Base-by-base conservation (phyloP, 2,113 vertebrate genomes). In the Clinocottus analis region DNA sequence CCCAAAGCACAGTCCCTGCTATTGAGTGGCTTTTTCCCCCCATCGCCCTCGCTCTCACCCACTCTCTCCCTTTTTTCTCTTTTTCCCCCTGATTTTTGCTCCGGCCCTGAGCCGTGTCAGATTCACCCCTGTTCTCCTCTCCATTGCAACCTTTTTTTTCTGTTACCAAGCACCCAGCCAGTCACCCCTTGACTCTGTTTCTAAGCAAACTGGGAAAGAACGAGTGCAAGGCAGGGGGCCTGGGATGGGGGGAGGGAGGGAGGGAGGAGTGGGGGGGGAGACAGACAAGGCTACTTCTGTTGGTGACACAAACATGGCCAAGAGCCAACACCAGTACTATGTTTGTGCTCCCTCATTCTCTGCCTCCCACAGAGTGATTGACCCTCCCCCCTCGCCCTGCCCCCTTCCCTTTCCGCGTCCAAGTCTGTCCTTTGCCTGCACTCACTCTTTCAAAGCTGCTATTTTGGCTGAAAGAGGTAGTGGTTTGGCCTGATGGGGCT, bases 221-320 rank as follows among this genome's bases (percentile, higher is more conserved):
- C 21, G 64, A 88, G 69, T 91, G 89, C 80, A 73, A 84, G 87
- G 85, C 71, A 35, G 82, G 69, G 75, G 71, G 23, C 5, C 25
- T 49, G 2, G 17, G 41, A 80, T 64, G 73, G 77, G 89, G 80
- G 82, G 11, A 6, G 11, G 11, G 43, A n/a, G n/a, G n/a, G 39
- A 8, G 8, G 7, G 39, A 73, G 79, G 55, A 11, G 66, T 68
- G 35, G 60, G 60, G 69, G 23, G 56, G 29, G 47, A 3, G 56
- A 21, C 16, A 79, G 85, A 92, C 92, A 92, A 92, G 92, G 91
- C 89, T 81, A 90, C 90, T 90, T 92, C 90, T 93, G 92, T 93
- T 92, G 82, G 87, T 92, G 93, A 94, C 92, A 94, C 85, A 92
- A 92, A 89, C 85, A 89, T 92, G 92, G 91, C 92, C 88, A 62